Percentiles rank a stretch among this genome's conserved stretches.
Evolutionary conservation across 2,888 invertebrate species (phyloP).

Genomic region (Tiphia femorata): DNA sequence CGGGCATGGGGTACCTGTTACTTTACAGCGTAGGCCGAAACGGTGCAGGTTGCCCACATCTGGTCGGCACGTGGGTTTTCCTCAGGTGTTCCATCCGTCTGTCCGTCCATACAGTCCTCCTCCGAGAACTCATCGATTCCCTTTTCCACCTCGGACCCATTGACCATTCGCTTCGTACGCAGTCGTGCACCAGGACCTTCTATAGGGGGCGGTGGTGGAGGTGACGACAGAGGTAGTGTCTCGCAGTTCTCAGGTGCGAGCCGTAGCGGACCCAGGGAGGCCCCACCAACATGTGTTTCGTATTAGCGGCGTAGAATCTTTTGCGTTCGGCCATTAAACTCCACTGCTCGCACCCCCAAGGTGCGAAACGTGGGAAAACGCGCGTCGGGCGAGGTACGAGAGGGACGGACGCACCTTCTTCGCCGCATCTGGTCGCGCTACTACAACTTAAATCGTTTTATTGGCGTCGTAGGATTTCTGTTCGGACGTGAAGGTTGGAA

Average conservation of each 20-base stretch:
- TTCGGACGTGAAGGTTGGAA: neutral
- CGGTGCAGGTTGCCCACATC: constrained; percentile 35
- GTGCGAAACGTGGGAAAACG: constrained; percentile 52
- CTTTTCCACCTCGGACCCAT: constrained; percentile 18
- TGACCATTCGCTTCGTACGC: no score
- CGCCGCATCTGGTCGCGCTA: constrained; percentile 26
- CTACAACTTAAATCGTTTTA: constrained; percentile 58
- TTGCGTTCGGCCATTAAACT: constrained; percentile 27
- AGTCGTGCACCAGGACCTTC: no score
- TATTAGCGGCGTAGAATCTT: constrained; percentile 46
- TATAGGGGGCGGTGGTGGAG: no score
- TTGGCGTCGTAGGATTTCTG: constrained; percentile 34
- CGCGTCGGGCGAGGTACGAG: no score
- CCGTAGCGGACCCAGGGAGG: no score
- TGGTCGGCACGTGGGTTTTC: constrained; percentile 51
- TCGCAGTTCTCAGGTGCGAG: constrained; percentile 41
- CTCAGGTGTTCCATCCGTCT: constrained; percentile 33
- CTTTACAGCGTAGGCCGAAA: constrained; percentile 27
- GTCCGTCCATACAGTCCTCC: neutral
- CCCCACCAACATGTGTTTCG: constrained; percentile 56
- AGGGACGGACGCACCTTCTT: no score
- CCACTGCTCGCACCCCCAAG: no score
- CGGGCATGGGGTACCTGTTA: constrained; percentile 34
- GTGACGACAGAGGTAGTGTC: no score
- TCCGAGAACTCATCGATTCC: constrained; percentile 19